These are phyloP conservation scores for Phyllotreta striolata DNA, from an alignment of 2,888 invertebrate species.

Conservation along the genomic window DNA sequence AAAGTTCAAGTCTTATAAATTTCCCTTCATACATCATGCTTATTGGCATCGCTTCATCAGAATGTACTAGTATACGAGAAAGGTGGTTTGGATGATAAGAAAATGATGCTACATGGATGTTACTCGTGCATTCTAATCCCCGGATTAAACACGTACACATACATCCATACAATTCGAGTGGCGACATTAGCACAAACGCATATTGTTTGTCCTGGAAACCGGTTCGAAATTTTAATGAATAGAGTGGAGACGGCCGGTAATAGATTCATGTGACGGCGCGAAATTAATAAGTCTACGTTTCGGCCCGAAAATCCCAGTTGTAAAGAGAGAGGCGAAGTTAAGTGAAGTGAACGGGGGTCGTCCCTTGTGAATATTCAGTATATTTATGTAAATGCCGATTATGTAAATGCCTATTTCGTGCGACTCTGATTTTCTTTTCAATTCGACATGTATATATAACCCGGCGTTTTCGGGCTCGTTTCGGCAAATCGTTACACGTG, in stretches of 20 bases:
- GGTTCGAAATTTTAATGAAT: neutral
- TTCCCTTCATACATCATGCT: no score
- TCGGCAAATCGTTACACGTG: constrained; percentile 24
- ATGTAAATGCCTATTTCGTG: constrained; percentile 46
- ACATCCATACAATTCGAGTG: no score
- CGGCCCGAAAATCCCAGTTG: constrained; percentile 30
- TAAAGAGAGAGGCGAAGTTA: constrained; percentile 36
- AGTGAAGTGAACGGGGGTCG: constrained; percentile 30
- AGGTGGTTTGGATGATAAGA: no score
- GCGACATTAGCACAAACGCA: no score
- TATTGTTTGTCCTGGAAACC: no score
- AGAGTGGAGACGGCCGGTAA: constrained; percentile 17
- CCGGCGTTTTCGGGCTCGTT: constrained; percentile 22
- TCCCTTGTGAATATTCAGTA: constrained; percentile 46
- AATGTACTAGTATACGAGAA: no score
- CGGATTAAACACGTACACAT: no score
- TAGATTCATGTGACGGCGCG: constrained; percentile 31
- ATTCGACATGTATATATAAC: constrained; percentile 24
- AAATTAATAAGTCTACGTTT: constrained; percentile 39
- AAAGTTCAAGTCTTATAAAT: no score
- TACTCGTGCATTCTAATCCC: no score
- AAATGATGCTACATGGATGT: no score
- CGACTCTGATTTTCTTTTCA: constrained; percentile 44
- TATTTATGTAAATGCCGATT: constrained; percentile 47
- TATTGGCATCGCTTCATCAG: no score